Evolutionary conservation across 2,113 vertebrate genomes (phyloP), one percentile per base, ranked within the genome.

Genomic region (Vimba vimba): DNA sequence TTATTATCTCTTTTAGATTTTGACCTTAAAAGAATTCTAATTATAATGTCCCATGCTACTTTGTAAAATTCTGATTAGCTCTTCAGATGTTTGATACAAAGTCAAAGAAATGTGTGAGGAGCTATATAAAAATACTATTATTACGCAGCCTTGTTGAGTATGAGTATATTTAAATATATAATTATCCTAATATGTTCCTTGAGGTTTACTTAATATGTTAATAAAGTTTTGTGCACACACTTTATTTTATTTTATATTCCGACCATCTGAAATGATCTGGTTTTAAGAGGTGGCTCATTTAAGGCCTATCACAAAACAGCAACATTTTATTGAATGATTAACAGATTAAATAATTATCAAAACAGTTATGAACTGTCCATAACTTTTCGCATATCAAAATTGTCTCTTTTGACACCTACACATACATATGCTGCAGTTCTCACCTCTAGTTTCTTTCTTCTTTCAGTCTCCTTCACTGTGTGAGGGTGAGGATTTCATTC

Each of bases 31-130:
- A 25, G 43, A 75, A 12, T 17, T 77, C 17, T 33, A 50, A 77
- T 77, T 55, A 77, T 33, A 55, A 4, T 21, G 50, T 77, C 27
- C 6, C 15, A 33, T 1, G 17, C 30, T 21, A 77, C 74, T 77
- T 52, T 55, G 8, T 55, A 55, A 17, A 77, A 55, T 50, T 75
- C 43, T 75, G 71, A 47, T 75, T 25, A 75, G n/a, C n/a, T 75
- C 43, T 75, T 50, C 13, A 75, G 71, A 75, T 25, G 13, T 47
- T 27, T 74, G 39, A 13, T 47, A 25, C 33, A 73, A 73, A 25
- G 71, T 47, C 71, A 47, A 43, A 23, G n/a, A 75, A 75, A 47
- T 45, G 43, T 50, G 43, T 4, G 23, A 47, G 71, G 4, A 47
- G 71, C n/a, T 75, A 47, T 74, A 57, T 25, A 25, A 47, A 71